Percentiles rank a stretch among this genome's conserved stretches.
Conservation (phyloP, 2,797 vertebrate genomes). For the Pseudochirops cupreus region DNA sequence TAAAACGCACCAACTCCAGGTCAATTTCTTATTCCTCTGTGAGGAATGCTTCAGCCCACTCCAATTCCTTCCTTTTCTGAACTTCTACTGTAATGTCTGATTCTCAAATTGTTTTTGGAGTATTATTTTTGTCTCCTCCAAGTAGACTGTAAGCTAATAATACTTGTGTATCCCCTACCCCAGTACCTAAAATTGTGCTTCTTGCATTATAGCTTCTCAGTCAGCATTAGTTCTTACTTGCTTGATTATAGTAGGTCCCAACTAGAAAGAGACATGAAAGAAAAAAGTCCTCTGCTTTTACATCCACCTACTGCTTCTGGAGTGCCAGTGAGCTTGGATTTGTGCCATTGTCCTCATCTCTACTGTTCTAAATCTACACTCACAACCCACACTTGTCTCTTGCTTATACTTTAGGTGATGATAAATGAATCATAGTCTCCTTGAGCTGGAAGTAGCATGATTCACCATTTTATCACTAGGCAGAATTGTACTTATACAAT, state of each 20-base stretch:
- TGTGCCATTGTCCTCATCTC: slow-evolving; percentile 30
- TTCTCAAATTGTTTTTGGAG: slow-evolving; percentile 8
- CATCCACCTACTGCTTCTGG: not conserved
- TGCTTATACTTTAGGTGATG: slow-evolving; percentile 39
- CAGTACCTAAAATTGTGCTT: not conserved
- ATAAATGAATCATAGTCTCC: slow-evolving; percentile 57
- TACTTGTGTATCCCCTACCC: not conserved
- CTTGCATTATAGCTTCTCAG: not conserved
- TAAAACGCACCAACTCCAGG: not conserved
- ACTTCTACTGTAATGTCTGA: slow-evolving; percentile 18
- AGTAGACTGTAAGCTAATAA: slow-evolving; percentile 23
- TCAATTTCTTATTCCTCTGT: slow-evolving; percentile 33
- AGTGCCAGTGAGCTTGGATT: slow-evolving; percentile 32
- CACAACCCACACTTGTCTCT: slow-evolving; percentile 37
- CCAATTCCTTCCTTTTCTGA: slow-evolving; percentile 2
- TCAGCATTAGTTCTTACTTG: not conserved
- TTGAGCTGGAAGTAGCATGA: slow-evolving; percentile 48
- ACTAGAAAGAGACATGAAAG: not conserved
- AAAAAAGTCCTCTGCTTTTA: slow-evolving; percentile 25
- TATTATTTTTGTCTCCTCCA: not conserved
- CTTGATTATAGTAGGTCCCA: not conserved
- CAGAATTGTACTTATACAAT: not conserved
- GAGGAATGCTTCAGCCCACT: not conserved
- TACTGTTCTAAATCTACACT: slow-evolving; percentile 13
- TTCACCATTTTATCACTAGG: slow-evolving; percentile 52